phyloP scores from a whole-genome alignment of 2,113 vertebrate genomes.

The Scophthalmus maximus region DNA sequence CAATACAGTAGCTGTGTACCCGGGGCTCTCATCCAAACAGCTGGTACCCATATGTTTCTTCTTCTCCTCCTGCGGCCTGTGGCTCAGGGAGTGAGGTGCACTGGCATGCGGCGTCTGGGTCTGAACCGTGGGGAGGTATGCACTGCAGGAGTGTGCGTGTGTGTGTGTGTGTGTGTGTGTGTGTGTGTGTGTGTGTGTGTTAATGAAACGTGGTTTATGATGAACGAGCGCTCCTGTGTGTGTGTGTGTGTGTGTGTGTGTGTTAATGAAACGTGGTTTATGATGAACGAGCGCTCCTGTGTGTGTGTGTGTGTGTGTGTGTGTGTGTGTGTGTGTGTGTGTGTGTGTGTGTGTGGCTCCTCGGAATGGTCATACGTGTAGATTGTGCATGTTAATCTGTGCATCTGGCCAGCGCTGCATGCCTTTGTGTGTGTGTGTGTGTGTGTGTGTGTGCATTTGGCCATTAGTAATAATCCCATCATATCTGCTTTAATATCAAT shows the following conservation, averaged over 20 bases:
- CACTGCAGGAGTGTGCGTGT: conserved; percentile 67
- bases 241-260: background rate
- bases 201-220: too few species aligned
- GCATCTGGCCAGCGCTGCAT: conserved; percentile 30
- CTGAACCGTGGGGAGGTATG: conserved; percentile 71
- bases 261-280: conserved; percentile 73
- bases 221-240: too few species aligned
- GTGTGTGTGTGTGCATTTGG: conserved; percentile 23
- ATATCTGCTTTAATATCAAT: conserved; percentile 53
- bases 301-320: conserved; percentile 56
- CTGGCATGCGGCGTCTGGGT: conserved; percentile 77
- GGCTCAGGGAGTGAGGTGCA: conserved; percentile 75
- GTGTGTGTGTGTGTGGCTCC: background rate
- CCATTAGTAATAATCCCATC: conserved; percentile 59
- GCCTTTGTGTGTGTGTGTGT: conserved; percentile 29
- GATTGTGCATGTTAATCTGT: conserved; percentile 32
- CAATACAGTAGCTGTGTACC: conserved; percentile 80
- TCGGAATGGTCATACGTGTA: conserved; percentile 14
- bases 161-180: conserved; percentile 63
- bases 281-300: conserved; percentile 49
- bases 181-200: conserved; percentile 37
- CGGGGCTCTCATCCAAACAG: conserved; percentile 79
- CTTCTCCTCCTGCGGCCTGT: conserved; percentile 73
- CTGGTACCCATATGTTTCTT: conserved; percentile 83
- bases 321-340: conserved; percentile 9